Percentiles rank a stretch among this genome's conserved stretches.
Conservation (phyloP, 2,888 invertebrate genomes). For the Amblyjoppa fuscipennis region DNA sequence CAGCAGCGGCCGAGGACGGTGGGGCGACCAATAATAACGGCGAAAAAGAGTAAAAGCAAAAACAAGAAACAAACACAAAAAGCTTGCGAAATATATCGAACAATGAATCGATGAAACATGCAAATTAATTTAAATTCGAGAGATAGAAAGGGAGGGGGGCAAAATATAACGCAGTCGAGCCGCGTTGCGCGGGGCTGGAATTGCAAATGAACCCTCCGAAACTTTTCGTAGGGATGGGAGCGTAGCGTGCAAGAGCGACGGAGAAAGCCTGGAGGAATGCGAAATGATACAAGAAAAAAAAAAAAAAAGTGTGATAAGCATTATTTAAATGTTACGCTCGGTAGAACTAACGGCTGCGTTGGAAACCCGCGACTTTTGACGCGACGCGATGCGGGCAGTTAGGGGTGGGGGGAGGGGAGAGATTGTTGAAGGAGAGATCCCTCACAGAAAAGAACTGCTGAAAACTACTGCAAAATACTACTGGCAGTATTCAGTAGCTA, state of each 20-base stretch:
- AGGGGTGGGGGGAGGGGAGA: no score
- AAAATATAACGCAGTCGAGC: background rate
- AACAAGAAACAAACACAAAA: background rate
- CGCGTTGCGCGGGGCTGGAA: constrained; percentile 30
- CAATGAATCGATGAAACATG: constrained; percentile 43
- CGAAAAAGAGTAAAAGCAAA: background rate
- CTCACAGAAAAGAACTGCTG: no score
- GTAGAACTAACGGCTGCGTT: constrained; percentile 41
- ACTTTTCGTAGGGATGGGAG: background rate
- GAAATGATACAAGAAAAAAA: constrained; percentile 27
- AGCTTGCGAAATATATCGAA: constrained; percentile 26
- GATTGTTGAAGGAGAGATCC: background rate
- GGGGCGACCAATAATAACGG: background rate
- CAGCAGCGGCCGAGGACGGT: no score
- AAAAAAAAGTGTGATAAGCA: constrained; percentile 75
- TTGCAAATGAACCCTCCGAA: constrained; percentile 48
- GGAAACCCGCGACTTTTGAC: constrained; percentile 46
- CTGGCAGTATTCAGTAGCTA: no score
- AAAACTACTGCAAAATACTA: no score
- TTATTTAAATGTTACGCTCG: constrained; percentile 73
- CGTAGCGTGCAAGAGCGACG: background rate
- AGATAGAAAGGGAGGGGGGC: background rate
- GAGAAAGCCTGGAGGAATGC: background rate
- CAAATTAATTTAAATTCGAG: constrained; percentile 44
- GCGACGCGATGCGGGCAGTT: constrained; percentile 34